Evolutionary conservation across 2,113 vertebrate species (phyloP).

Genomic region (Capra hircus): DNA sequence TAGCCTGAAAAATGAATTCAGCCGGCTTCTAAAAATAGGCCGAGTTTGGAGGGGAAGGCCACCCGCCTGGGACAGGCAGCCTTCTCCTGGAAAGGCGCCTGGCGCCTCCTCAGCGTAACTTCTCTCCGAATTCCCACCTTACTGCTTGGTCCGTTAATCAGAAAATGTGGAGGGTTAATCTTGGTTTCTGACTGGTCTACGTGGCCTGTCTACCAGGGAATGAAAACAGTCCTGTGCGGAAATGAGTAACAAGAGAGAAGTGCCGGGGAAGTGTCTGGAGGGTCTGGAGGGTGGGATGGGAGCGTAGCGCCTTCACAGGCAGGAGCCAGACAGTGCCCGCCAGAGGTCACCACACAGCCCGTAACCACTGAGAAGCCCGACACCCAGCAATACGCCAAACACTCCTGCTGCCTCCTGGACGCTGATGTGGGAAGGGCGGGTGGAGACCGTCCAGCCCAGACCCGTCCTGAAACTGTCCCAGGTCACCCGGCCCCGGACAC

Average conservation of each 20-base stretch:
- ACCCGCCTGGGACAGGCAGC: background rate
- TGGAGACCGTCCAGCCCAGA: no score
- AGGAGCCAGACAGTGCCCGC: no score
- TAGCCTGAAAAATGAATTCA: background rate
- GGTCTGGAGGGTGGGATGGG: background rate
- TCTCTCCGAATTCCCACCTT: background rate
- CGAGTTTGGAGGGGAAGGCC: background rate
- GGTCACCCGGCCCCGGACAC: background rate
- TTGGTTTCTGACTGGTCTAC: background rate
- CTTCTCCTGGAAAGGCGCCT: background rate
- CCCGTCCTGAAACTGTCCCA: background rate
- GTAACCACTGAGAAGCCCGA: accelerated
- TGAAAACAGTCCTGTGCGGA: accelerated
- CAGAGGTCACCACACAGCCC: accelerated
- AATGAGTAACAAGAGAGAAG: background rate
- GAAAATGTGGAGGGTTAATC: background rate
- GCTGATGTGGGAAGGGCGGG: accelerated
- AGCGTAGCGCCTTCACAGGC: accelerated
- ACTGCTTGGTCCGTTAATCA: no score
- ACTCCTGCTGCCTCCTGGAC: accelerated
- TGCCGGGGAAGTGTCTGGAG: accelerated
- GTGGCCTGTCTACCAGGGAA: background rate
- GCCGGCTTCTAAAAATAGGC: background rate
- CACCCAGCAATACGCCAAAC: accelerated
- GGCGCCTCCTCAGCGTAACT: background rate